Conservation (phyloP, 2,113 vertebrate genomes). For the Esox niger region DNA sequence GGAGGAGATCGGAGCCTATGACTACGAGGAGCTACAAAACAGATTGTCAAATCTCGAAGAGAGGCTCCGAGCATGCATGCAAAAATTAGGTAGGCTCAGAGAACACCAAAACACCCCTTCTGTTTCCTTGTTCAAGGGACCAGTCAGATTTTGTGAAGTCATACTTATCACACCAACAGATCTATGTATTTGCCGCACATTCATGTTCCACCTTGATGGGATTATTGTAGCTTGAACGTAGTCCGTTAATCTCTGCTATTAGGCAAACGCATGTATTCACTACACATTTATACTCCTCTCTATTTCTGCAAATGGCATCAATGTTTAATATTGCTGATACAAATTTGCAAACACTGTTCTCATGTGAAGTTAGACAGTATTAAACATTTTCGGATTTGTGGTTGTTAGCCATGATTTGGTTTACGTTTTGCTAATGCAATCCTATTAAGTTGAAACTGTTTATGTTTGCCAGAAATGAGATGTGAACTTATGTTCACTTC, state of each 20-base stretch:
- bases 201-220: too few species aligned
- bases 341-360: too few species aligned
- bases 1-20: conserved; percentile 91
- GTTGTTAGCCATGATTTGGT: background rate
- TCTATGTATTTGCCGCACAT: too few species aligned
- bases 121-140: background rate
- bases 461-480: background rate
- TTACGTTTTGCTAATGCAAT: background rate
- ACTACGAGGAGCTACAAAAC: conserved; percentile 92
- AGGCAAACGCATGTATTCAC: too few species aligned
- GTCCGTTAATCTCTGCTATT: too few species aligned
- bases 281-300: too few species aligned
- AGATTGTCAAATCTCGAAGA: conserved; percentile 93
- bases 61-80: conserved; percentile 93
- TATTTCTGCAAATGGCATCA: too few species aligned
- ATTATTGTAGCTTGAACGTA: too few species aligned
- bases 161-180: background rate
- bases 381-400: background rate
- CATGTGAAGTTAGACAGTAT: too few species aligned
- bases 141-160: background rate
- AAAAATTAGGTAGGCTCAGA: conserved; percentile 92
- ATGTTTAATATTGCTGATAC: too few species aligned
- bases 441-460: background rate
- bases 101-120: conserved; percentile 43
- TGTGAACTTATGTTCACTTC: background rate